phyloP scores from a whole-genome alignment of 2,113 vertebrate genomes.

The Corapipo altera region DNA sequence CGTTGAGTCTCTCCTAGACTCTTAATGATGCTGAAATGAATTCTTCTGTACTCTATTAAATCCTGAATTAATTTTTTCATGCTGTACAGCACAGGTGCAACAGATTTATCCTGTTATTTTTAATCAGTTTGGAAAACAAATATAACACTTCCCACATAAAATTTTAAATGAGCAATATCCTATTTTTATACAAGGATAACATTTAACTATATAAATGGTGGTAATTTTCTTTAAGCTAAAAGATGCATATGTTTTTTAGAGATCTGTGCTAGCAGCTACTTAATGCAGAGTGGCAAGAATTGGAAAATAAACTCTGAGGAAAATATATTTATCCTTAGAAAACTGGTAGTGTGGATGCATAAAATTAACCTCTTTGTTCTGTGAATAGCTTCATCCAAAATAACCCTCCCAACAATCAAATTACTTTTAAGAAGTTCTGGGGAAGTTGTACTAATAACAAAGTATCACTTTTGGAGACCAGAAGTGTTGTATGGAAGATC shows the following conservation, averaged over 20 bases:
- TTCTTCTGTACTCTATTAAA: neutral
- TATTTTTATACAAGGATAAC: neutral
- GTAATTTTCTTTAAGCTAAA: slow-evolving; percentile 1
- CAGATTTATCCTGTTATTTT: slow-evolving; percentile 20
- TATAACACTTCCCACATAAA: neutral
- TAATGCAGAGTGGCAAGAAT: neutral
- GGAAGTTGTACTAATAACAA: neutral
- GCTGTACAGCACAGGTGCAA: neutral
- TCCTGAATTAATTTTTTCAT: neutral
- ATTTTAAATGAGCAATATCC: neutral
- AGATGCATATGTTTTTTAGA: neutral
- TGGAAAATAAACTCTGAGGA: neutral
- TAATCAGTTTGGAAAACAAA: slow-evolving; percentile 33
- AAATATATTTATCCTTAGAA: neutral
- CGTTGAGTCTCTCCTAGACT: neutral
- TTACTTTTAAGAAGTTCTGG: neutral
- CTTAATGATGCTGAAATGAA: neutral
- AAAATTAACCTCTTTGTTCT: neutral
- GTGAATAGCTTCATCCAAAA: neutral
- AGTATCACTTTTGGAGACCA: neutral
- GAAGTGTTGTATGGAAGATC: neutral
- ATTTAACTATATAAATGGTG: neutral
- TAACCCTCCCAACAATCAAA: neutral
- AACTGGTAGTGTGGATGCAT: neutral
- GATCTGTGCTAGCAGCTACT: neutral